Base-by-base conservation (phyloP, 2,888 invertebrate genomes). In the Dryobota labecula region DNA sequence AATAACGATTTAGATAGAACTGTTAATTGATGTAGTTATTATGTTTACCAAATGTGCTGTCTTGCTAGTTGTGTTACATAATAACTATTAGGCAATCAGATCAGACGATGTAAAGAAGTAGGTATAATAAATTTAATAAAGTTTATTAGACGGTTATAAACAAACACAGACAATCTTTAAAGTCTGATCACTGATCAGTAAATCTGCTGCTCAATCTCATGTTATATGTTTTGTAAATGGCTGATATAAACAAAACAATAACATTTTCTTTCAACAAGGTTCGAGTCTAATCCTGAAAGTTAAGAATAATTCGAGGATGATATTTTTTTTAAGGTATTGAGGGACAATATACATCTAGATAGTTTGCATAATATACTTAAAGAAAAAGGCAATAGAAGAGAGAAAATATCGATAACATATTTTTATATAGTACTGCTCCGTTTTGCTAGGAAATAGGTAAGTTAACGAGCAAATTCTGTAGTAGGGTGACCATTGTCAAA, bases 1-100 rank as follows among this genome's bases (percentile, higher is more conserved):
- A 67, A 78, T 84, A 76, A 80, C 75, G 72, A 70, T 74, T 77
- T 74, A 73, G 69, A 70, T 76, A 36, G 70, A 69, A 76, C 76
- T 77, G 63, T 57, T 77, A 77, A 80, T 70, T 77, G 63, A 41
- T 63, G 47, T 63, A 30, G 43, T 20, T 41, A 76, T 62, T 70
- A 36, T 67, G 76, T 65, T 79, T 65, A 71, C 36, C 9, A 38
- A 63, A 63, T 64, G 45, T 64, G 24, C 24, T 64, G 11, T 27
- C 33, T 8, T 62, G 43, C 13, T 70, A 45, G 30, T 69, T 62
- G 53, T 30, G 24, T 45, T 47, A 58, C 15, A 36, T 65, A 43
- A 18, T n/a, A 53, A 70, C 38, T 70, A 9, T 49, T 70, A 51
- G 45, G 61, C 27, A 75, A 73, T 71, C 45, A 56, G 41, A 38